These are phyloP conservation scores for Carduelis carduelis DNA, from an alignment of 2,797 vertebrate species.

Conservation along the genomic window DNA sequence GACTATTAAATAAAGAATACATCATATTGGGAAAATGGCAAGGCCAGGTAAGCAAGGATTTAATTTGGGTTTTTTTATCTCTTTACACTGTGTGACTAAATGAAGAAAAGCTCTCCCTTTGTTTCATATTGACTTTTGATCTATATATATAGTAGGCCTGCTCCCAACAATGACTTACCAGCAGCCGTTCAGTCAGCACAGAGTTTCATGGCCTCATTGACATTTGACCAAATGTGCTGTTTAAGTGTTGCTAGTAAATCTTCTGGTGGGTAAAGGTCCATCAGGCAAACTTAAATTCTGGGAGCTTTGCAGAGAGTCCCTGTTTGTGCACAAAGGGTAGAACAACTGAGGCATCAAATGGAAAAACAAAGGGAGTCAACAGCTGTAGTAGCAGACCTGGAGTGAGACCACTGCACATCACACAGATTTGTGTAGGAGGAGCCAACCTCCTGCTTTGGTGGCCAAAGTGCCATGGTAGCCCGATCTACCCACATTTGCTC, in stretches of 20 bases:
- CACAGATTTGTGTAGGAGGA: neutral
- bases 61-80: neutral
- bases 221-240: neutral
- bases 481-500: neutral
- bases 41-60: neutral
- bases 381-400: neutral
- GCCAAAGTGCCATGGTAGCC: neutral
- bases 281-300: neutral
- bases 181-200: neutral
- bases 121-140: neutral
- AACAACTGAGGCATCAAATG: neutral
- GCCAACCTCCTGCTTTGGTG: neutral
- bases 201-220: neutral
- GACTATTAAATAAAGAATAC: neutral
- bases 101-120: neutral
- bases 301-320: neutral
- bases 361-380: neutral
- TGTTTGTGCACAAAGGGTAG: neutral
- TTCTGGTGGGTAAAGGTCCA: neutral
- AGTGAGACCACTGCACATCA: neutral
- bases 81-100: neutral
- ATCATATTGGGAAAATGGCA: neutral
- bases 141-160: neutral
- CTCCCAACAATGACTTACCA: neutral
- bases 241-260: neutral